A percentile compares a stretch with the other conserved stretches of the same genome.
phyloP scores from a whole-genome alignment of 2,113 vertebrate genomes.

The Mustela lutreola region DNA sequence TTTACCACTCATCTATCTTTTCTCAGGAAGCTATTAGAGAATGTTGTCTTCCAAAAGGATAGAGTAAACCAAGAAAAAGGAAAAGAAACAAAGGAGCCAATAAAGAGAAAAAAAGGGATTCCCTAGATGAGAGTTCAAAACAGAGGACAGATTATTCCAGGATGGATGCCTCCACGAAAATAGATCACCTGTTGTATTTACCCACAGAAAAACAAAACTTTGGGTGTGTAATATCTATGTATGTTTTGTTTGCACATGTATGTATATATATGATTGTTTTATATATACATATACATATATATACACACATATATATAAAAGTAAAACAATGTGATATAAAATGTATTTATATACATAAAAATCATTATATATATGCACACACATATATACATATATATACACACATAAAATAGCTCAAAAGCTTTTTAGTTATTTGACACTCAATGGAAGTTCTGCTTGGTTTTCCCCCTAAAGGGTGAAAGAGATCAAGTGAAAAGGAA shows the following conservation, averaged over 20 bases:
- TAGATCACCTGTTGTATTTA: not conserved
- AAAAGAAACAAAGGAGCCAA: not conserved
- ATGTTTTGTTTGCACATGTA: not conserved
- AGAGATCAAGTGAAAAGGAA: slow-evolving; percentile 28
- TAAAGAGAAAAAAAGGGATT: not conserved
- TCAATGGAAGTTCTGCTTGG: slow-evolving; percentile 20
- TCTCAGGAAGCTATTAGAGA: slow-evolving; percentile 1
- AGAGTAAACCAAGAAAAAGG: slow-evolving; percentile 11
- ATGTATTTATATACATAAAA: not conserved
- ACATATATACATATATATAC: not conserved
- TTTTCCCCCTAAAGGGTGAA: not conserved
- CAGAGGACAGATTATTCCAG: not conserved
- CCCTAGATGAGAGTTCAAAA: not conserved
- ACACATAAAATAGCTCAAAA: not conserved
- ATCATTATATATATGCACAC: not conserved
- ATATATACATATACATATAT: not conserved
- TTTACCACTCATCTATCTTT: not conserved
- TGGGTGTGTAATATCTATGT: not conserved
- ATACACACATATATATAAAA: not conserved
- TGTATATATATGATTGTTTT: not conserved
- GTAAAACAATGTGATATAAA: not conserved
- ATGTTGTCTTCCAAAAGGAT: not conserved
- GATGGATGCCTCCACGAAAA: not conserved
- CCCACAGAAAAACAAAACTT: slow-evolving; percentile 39
- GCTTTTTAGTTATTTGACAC: slow-evolving; percentile 49